Conservation (phyloP, 2,797 vertebrate genomes). For the Ctenosaura bakeri region DNA sequence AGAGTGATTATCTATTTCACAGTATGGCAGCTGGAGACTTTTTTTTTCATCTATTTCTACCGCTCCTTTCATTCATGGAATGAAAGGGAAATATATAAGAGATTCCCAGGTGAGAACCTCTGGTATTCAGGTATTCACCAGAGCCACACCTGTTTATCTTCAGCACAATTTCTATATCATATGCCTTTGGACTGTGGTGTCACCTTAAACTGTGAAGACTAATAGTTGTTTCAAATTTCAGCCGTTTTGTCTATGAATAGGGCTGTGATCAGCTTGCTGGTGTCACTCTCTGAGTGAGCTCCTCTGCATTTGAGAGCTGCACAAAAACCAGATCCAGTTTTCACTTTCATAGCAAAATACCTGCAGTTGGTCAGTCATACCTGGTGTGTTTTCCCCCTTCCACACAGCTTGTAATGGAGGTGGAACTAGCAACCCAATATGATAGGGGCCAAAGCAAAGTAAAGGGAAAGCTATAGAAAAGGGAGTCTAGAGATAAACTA, state of each 20-base stretch:
- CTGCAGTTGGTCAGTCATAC: background rate
- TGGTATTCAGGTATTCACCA: background rate
- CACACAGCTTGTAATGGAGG: background rate
- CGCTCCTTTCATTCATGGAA: background rate
- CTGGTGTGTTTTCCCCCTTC: background rate
- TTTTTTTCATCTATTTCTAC: too few species aligned
- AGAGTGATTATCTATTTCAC: background rate
- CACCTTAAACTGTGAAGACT: background rate
- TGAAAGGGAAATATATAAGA: background rate
- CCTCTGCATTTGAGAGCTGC: background rate
- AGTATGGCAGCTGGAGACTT: background rate
- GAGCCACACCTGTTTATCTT: background rate
- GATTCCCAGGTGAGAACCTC: background rate
- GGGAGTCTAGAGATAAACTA: background rate
- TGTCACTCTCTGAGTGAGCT: background rate
- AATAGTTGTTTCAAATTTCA: background rate
- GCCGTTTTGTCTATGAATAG: background rate
- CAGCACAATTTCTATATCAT: background rate
- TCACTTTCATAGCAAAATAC: background rate
- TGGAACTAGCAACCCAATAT: background rate
- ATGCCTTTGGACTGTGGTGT: background rate
- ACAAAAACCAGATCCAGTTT: background rate
- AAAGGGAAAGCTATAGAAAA: background rate
- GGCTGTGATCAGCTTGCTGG: background rate
- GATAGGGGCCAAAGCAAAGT: too few species aligned